Percentiles rank a stretch among this genome's conserved stretches.
These are phyloP conservation scores for Anabas testudineus DNA, from an alignment of 2,797 vertebrate species.

Conservation along the genomic window DNA sequence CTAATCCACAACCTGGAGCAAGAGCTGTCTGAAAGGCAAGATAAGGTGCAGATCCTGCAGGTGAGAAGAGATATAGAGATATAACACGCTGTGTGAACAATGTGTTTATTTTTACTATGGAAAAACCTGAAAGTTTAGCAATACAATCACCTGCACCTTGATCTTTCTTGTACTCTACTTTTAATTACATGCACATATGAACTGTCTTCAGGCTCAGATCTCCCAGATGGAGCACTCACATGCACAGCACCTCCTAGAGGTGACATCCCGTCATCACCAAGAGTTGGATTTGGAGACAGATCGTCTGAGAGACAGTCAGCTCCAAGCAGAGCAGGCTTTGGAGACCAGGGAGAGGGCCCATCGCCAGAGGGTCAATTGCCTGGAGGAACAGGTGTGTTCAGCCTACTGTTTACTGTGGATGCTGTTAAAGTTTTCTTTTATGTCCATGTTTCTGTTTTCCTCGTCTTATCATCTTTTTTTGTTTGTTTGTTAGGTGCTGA, in stretches of 20 bases:
- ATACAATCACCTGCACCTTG: not conserved
- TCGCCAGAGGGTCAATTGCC: conserved; percentile 76
- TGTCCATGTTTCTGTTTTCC: conserved; percentile 23
- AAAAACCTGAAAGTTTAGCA: no score
- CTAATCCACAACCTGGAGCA: conserved; percentile 72
- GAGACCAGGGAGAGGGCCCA: conserved; percentile 80
- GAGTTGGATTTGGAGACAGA: conserved; percentile 80
- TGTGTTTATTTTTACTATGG: not conserved
- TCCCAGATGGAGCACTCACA: conserved; percentile 80
- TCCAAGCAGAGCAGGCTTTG: conserved; percentile 77
- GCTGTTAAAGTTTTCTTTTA: not conserved
- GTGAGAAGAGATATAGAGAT: conserved; percentile 61
- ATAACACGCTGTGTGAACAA: not conserved
- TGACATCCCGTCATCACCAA: conserved; percentile 77
- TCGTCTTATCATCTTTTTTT: not conserved
- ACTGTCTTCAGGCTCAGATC: conserved; percentile 75
- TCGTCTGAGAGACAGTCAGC: conserved; percentile 72
- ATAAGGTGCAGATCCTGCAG: conserved; percentile 80
- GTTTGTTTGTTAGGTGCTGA: conserved; percentile 75
- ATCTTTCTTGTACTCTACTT: not conserved
- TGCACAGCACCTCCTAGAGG: conserved; percentile 82
- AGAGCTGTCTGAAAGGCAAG: conserved; percentile 73
- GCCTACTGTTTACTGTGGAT: not conserved
- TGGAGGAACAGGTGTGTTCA: conserved; percentile 84
- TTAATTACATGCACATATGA: conserved; percentile 23